Base-by-base conservation (phyloP, 2,113 vertebrate genomes). In the Thalassarche chlororhynchos region DNA sequence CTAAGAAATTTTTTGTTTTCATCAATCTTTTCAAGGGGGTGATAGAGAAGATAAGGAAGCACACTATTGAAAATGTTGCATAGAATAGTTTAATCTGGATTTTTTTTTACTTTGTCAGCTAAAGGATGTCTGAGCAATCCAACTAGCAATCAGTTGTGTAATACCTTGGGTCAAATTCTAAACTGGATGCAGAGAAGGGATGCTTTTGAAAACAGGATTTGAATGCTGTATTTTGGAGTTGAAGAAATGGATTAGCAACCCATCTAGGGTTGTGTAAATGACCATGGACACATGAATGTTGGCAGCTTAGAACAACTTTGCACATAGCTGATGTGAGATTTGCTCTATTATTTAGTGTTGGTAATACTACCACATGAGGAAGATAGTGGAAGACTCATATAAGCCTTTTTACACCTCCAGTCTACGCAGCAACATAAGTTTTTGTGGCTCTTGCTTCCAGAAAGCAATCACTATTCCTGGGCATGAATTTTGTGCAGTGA, bases 381-480 rank as follows among this genome's bases (percentile, higher is more conserved):
- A 68, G 66, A 15, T 3, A 19, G 11, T 26, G 14, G 14, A 66
- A 91, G 47, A 46, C 21, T 52, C n/a, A 9, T 2, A 4, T 25
- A 44, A 68, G 12, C 26, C 9, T 72, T 86, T 83, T 64, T 64
- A 21, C 5, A 55, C 31, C 47, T 66, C 10, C 42, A 42, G 21
- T 26, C 16, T 68, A 7, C 12, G 19, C 14, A 65, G 46, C 36
- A 58, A 38, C 2, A 0, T 36, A 57, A 18, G 3, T 5, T 65
- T 87, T 61, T 75, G 17, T 61, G n/a, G 6, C 19, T 38, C 11
- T 64, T 57, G 17, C 54, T 82, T 78, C 69, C 46, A 47, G 32
- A 61, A 69, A 44, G 64, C 23, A 69, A 7, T 74, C 0, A 0
- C 32, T 72, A 8, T 42, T 81, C 10, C 25, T 42, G 24, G 31